These are phyloP conservation scores for Myotis pilosus DNA, from an alignment of 2,797 vertebrate genomes.

Conservation along the genomic window DNA sequence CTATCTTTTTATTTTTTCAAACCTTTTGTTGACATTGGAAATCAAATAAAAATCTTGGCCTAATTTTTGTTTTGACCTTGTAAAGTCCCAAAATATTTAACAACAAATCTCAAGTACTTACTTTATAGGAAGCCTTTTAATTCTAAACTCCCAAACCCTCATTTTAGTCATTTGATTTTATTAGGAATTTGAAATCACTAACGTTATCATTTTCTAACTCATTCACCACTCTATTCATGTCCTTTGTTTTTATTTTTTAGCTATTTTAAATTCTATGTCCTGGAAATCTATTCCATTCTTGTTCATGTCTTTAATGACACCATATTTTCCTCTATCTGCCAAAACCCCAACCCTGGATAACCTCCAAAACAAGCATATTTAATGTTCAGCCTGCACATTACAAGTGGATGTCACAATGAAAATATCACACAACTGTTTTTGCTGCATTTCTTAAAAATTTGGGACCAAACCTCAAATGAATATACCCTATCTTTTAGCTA, in stretches of 20 bases:
- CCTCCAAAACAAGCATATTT: background rate
- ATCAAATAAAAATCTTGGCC: background rate
- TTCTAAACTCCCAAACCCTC: background rate
- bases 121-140: background rate
- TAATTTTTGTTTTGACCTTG: background rate
- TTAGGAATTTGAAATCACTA: background rate
- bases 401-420: background rate
- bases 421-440: background rate
- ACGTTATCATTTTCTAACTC: background rate
- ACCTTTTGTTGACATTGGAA: background rate
- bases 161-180: background rate
- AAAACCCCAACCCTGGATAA: background rate
- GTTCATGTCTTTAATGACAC: background rate
- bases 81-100: background rate
- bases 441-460: background rate
- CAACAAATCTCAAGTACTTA: background rate
- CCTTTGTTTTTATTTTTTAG: background rate
- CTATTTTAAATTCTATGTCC: background rate
- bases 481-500: background rate
- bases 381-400: background rate
- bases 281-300: background rate
- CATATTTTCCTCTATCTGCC: background rate
- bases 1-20: background rate
- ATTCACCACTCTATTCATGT: background rate
- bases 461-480: background rate